Evolutionary conservation across 2,797 vertebrate genomes (phyloP).

Genomic region (Meriones psammophilus): DNA sequence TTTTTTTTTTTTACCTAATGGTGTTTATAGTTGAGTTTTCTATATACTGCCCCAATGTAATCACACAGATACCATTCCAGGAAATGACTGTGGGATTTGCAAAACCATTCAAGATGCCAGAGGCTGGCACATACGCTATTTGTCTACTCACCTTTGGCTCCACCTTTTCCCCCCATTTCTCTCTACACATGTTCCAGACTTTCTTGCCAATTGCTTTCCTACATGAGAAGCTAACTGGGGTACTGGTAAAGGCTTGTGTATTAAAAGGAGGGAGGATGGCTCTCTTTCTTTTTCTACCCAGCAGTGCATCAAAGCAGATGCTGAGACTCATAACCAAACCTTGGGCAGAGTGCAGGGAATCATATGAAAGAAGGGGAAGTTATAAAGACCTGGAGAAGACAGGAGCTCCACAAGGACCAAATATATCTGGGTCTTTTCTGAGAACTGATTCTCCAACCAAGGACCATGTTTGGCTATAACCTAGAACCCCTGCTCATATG

Average conservation of each 20-base stretch:
- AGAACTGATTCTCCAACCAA: too few species aligned
- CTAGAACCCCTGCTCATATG: too few species aligned
- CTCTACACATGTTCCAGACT: constrained; percentile 13
- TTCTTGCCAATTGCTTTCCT: constrained; percentile 1
- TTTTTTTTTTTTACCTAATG: constrained; percentile 59
- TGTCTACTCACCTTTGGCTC: neutral
- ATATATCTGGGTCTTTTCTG: too few species aligned
- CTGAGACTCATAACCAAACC: too few species aligned
- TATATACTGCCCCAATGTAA: neutral
- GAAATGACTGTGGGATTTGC: constrained; percentile 31
- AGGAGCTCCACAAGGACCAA: too few species aligned
- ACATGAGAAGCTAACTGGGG: neutral
- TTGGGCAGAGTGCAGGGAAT: too few species aligned
- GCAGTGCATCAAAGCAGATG: too few species aligned
- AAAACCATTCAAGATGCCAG: constrained; percentile 50
- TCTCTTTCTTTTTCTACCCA: neutral
- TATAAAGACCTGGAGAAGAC: too few species aligned
- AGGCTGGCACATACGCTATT: neutral
- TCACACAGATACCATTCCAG: neutral
- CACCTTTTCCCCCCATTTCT: neutral
- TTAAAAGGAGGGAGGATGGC: neutral
- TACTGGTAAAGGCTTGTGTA: neutral
- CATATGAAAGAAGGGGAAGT: too few species aligned
- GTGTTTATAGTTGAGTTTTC: constrained; percentile 5
- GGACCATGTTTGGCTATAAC: too few species aligned